Evolutionary conservation across 1,140 invertebrate genomes (phyloP).

Genomic region (Drosophila ironensis): DNA sequence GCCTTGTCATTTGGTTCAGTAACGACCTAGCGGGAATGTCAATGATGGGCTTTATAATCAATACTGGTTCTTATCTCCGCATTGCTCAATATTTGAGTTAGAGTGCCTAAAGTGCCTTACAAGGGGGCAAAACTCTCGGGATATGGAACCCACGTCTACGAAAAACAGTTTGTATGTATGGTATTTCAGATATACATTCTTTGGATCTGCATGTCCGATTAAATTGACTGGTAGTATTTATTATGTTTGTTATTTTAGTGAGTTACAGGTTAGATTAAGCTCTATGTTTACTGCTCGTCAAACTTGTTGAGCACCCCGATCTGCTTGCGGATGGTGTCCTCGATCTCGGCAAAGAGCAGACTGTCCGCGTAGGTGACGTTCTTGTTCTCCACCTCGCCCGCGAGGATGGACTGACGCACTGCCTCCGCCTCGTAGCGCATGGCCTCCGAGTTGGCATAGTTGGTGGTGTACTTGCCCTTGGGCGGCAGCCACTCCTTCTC

Average conservation of each 20-base stretch:
- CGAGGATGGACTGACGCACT: slow-evolving; percentile 86
- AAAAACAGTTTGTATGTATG: too few relatives aligned
- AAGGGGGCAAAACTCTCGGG: too few relatives aligned
- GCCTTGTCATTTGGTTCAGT: slow-evolving; percentile 14
- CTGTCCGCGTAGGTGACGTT: slow-evolving; percentile 85
- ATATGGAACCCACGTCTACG: too few relatives aligned
- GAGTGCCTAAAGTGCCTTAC: background rate
- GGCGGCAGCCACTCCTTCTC: slow-evolving; percentile 84
- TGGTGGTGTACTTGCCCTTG: slow-evolving; percentile 82
- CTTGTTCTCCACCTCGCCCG: slow-evolving; percentile 85
- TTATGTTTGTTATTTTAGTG: slow-evolving; percentile 11
- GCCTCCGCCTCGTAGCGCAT: slow-evolving; percentile 89
- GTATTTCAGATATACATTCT: too few relatives aligned
- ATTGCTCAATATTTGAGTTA: slow-evolving; percentile 14
- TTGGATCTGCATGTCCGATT: too few relatives aligned
- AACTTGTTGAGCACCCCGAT: slow-evolving; percentile 86
- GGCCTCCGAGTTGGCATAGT: slow-evolving; percentile 87
- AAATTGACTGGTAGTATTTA: too few relatives aligned
- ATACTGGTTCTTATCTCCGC: slow-evolving; percentile 17
- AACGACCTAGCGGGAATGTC: slow-evolving; percentile 41
- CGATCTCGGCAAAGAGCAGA: slow-evolving; percentile 85
- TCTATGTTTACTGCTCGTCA: slow-evolving; percentile 77
- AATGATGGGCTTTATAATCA: slow-evolving; percentile 23
- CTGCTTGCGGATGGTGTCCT: slow-evolving; percentile 86
- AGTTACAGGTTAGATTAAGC: background rate